phyloP scores from a whole-genome alignment of 2,888 invertebrate genomes.

The Timema podura region DNA sequence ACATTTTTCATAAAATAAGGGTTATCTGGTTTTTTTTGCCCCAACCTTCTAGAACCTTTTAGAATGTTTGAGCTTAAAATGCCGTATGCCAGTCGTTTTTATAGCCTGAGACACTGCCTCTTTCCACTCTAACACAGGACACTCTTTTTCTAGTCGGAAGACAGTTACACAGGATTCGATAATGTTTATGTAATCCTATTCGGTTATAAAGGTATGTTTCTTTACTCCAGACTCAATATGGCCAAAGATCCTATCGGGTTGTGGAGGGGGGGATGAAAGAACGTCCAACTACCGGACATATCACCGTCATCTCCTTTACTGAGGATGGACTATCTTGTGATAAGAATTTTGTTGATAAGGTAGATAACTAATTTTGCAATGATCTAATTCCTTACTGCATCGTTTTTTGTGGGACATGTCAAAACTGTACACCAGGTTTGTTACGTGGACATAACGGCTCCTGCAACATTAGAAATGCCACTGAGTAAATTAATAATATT shows the following conservation, averaged over 20 bases:
- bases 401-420: no score
- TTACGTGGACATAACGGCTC: no score
- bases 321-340: neutral
- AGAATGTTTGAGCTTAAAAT: neutral
- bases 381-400: no score
- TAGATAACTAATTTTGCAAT: no score
- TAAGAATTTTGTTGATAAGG: neutral
- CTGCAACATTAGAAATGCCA: no score
- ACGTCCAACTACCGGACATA: neutral
- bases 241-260: neutral
- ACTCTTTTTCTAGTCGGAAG: neutral
- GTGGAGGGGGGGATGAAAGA: slow-evolving; percentile 10
- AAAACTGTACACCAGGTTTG: no score
- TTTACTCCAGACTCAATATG: neutral
- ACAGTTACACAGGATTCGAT: neutral
- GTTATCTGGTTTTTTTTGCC: no score
- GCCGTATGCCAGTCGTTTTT: neutral
- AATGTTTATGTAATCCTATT: neutral
- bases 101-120: neutral
- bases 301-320: neutral
- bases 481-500: no score
- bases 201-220: neutral
- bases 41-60: neutral
- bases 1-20: no score
- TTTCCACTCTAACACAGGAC: neutral